Evolutionary conservation across 2,797 vertebrate genomes (phyloP).

Genomic region (Ctenopoma multispine): DNA sequence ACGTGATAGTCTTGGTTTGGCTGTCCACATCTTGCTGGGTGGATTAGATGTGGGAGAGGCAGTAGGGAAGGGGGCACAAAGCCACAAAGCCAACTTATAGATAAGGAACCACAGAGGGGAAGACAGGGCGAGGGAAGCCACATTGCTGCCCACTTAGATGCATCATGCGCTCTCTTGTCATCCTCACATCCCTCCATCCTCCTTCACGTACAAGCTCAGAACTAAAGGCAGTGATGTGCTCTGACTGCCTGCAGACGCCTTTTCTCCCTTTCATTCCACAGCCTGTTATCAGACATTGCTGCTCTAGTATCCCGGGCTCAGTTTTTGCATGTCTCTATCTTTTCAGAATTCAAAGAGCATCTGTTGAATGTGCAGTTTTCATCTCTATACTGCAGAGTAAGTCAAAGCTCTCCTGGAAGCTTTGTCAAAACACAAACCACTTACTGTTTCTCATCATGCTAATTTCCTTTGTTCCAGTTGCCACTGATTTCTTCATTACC

Average conservation of each 20-base stretch:
- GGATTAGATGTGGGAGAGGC: not conserved
- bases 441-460: conserved; percentile 1
- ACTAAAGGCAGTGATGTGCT: not conserved
- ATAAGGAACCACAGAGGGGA: not conserved
- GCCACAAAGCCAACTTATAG: not conserved
- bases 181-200: not conserved
- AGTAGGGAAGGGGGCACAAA: not conserved
- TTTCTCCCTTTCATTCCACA: conserved; percentile 1
- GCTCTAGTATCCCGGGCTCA: not conserved
- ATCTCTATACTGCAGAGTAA: conserved; percentile 5
- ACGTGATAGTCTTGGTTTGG: conserved; percentile 8
- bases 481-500: not conserved
- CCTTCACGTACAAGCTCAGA: not conserved
- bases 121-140: not conserved
- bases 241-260: not conserved
- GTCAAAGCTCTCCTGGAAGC: conserved; percentile 7
- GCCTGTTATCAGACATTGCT: not conserved
- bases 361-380: not conserved
- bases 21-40: not conserved
- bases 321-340: not conserved
- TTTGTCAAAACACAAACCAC: conserved; percentile 26
- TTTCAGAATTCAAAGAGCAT: conserved; percentile 21
- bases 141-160: not conserved
- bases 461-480: conserved; percentile 13
- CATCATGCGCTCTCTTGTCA: conserved; percentile 5